These are phyloP conservation scores for Adrianichthys oophorus DNA, from an alignment of 2,797 vertebrate genomes.

Conservation along the genomic window DNA sequence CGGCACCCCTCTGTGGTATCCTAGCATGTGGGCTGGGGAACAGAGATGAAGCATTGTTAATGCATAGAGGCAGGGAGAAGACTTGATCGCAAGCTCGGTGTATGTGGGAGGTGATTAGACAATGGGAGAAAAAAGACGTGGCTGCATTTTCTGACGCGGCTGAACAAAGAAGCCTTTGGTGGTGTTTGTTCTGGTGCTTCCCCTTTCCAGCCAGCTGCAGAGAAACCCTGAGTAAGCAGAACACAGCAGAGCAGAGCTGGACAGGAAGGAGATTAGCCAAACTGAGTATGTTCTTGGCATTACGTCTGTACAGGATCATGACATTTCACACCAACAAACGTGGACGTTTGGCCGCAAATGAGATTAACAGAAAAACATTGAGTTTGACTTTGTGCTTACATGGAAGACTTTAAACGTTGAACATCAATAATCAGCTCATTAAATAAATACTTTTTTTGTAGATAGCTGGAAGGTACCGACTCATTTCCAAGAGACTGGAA, in stretches of 20 bases:
- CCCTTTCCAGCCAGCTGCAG: conserved; percentile 24
- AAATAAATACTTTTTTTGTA: conserved; percentile 5
- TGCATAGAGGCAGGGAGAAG: conserved; percentile 37
- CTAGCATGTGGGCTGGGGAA: conserved; percentile 61
- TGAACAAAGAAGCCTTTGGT: conserved; percentile 60
- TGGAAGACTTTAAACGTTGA: conserved; percentile 2
- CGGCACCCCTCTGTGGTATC: conserved; percentile 50
- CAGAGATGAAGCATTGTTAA: conserved; percentile 61
- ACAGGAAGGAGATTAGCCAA: neutral
- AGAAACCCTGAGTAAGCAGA: conserved; percentile 4
- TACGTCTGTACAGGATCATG: neutral
- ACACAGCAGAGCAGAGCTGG: neutral
- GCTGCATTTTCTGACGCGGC: conserved; percentile 43
- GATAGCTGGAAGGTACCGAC: conserved; percentile 2
- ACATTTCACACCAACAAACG: neutral
- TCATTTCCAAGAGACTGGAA: neutral
- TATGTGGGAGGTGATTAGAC: conserved; percentile 57
- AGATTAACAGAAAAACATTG: neutral
- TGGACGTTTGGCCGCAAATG: neutral
- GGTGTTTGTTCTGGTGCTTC: conserved; percentile 54
- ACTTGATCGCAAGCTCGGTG: conserved; percentile 49
- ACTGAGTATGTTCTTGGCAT: neutral
- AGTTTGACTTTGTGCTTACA: neutral
- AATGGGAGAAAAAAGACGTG: conserved; percentile 49
- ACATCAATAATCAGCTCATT: conserved; percentile 3